Base-by-base conservation (phyloP, 1,140 invertebrate genomes). In the Caenorhabditis tropicalis region DNA sequence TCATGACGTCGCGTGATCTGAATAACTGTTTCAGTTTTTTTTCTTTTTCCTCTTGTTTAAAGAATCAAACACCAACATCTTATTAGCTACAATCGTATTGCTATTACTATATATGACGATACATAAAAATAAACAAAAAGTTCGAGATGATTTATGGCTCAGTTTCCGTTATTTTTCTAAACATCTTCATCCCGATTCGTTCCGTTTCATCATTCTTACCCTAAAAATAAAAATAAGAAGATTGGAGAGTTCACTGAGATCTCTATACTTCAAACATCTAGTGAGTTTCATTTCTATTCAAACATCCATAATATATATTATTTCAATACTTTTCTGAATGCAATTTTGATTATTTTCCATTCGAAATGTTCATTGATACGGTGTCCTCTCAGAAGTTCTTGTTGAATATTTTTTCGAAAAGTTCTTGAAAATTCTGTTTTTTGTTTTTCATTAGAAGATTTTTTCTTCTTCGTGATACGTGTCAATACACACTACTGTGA, bases 71-170 rank as follows among this genome's bases (percentile, higher is more conserved):
- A 65, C 7, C 31, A 6, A 7, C 2, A 12, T 29, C 5, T 65
- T 36, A 65, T 65, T 33, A 65, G 58, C 58, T 65, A 65, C 58
- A 15, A 65, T 65, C 31, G 16, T 19, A 33, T 0, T 12, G 58
- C n/a, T 29, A 19, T 58, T 58, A 27, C 2, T 29, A 29, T 10
- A 58, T 21, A 58, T 58, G 53, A 58, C 53, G 53, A 10, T 58
- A 58, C 29, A 29, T 58, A 58, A 58, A 58, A 27, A 58, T 27
- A 58, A 58, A 58, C 53, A 58, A 58, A 58, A 58, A 58, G 53
- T 58, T 58, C 53, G 29, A 9, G 53, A 29, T 58, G 53, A 58
- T 58, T 58, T 58, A 58, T 58, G 27, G 24, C 53, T 58, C 19
- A 19, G 53, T 29, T 9, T n/a, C n/a, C n/a, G n/a, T n/a, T 2